Evolutionary conservation across 2,797 vertebrate genomes (phyloP).

Genomic region (Sandelia bainsii): DNA sequence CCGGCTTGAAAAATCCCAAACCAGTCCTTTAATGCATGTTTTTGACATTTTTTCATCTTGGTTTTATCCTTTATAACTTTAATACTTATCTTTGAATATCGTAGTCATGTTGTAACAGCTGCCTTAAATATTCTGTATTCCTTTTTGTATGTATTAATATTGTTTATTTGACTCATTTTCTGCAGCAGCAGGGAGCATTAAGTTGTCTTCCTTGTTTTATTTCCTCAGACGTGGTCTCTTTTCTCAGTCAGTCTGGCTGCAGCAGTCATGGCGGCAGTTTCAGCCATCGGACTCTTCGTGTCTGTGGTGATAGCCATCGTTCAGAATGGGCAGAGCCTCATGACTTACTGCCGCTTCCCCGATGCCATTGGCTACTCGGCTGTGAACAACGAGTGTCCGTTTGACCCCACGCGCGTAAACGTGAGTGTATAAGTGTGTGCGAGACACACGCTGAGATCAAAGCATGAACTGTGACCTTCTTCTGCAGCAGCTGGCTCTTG

Average conservation of each 20-base stretch:
- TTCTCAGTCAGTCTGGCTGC: constrained; percentile 82
- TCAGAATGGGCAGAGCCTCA: constrained; percentile 84
- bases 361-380: constrained; percentile 76
- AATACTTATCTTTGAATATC: too few species aligned
- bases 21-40: too few species aligned
- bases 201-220: background rate
- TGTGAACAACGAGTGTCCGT: constrained; percentile 88
- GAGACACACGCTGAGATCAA: constrained; percentile 3
- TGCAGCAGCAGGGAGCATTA: too few species aligned
- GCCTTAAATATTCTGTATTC: too few species aligned
- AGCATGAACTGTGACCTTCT: constrained; percentile 21
- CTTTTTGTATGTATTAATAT: too few species aligned
- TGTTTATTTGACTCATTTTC: background rate
- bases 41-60: too few species aligned
- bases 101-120: too few species aligned
- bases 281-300: constrained; percentile 83
- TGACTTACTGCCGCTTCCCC: constrained; percentile 84
- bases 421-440: constrained; percentile 81
- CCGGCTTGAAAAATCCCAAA: too few species aligned
- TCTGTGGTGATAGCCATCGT: constrained; percentile 85
- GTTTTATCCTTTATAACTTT: too few species aligned
- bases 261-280: constrained; percentile 82
- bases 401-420: constrained; percentile 91
- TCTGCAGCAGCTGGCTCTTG: constrained; percentile 16
- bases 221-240: constrained; percentile 85